Evolutionary conservation across 1,140 invertebrate species (phyloP).

Genomic region (Ceratosolen fusciceps): DNA sequence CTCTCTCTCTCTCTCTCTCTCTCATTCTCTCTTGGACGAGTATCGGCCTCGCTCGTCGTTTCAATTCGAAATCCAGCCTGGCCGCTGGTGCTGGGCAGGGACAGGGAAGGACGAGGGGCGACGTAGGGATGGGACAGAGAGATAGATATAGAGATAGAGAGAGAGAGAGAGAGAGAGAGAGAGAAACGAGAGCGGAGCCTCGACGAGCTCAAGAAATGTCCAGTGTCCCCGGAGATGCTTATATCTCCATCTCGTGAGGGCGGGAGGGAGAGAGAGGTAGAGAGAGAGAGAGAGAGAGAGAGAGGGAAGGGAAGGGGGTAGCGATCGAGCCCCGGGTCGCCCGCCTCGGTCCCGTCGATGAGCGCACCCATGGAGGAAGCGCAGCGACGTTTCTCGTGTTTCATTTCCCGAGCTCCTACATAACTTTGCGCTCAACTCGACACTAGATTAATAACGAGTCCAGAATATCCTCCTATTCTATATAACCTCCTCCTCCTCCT

Average conservation of each 20-base stretch:
- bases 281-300: not conserved
- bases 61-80: slow-evolving; percentile 31
- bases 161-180: not conserved
- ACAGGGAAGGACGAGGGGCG: no score
- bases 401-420: slow-evolving; percentile 73
- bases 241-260: slow-evolving; percentile 55
- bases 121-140: no score
- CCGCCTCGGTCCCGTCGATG: not conserved
- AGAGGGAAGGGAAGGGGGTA: slow-evolving; percentile 27
- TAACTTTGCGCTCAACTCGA: slow-evolving; percentile 73
- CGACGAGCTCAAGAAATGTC: slow-evolving; percentile 25
- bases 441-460: slow-evolving; percentile 72
- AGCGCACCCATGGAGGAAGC: slow-evolving; percentile 40
- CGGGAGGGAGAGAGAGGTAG: not conserved
- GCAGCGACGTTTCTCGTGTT: slow-evolving; percentile 70
- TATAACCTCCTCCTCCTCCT: slow-evolving; percentile 27
- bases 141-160: not conserved
- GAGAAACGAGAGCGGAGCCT: not conserved
- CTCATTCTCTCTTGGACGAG: no score
- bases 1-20: no score
- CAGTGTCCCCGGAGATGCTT: slow-evolving; percentile 59
- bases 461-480: slow-evolving; percentile 69
- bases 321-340: slow-evolving; percentile 30
- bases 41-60: slow-evolving; percentile 19
- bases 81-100: not conserved